Conservation (phyloP, 2,797 vertebrate species). For the Eremophila alpestris region DNA sequence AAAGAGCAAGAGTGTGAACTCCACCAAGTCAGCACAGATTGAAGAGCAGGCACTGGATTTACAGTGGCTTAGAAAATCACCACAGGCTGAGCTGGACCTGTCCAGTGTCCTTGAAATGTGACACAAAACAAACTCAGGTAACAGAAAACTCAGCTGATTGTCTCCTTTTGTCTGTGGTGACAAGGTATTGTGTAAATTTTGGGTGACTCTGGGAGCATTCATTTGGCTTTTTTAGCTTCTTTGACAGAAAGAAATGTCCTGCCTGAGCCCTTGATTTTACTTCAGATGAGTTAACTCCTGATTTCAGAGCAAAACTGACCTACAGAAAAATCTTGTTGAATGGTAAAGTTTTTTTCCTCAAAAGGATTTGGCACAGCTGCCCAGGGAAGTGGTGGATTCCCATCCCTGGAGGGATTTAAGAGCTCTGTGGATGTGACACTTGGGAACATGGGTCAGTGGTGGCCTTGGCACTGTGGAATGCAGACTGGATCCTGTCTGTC, state of each 20-base stretch:
- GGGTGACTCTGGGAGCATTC: background rate
- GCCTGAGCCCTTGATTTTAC: background rate
- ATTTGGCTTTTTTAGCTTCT: background rate
- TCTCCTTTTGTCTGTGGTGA: background rate
- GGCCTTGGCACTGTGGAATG: background rate
- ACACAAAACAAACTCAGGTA: background rate
- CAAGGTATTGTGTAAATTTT: fast-evolving
- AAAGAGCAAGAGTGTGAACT: background rate
- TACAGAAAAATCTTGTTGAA: background rate
- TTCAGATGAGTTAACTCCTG: background rate
- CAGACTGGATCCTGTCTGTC: background rate
- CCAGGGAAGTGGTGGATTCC: background rate
- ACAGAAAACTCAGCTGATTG: background rate
- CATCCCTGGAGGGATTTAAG: background rate
- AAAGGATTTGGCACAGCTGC: background rate
- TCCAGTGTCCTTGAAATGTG: background rate
- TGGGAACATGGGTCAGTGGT: background rate
- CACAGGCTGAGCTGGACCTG: background rate
- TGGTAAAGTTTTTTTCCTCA: background rate
- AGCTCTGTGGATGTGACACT: background rate
- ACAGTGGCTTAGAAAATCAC: background rate
- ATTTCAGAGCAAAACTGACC: background rate
- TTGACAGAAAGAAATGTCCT: background rate
- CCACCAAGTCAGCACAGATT: background rate
- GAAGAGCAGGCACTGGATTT: background rate